Evolutionary conservation across 2,888 invertebrate species (phyloP).

Genomic region (Aporophyla lueneburgensis): DNA sequence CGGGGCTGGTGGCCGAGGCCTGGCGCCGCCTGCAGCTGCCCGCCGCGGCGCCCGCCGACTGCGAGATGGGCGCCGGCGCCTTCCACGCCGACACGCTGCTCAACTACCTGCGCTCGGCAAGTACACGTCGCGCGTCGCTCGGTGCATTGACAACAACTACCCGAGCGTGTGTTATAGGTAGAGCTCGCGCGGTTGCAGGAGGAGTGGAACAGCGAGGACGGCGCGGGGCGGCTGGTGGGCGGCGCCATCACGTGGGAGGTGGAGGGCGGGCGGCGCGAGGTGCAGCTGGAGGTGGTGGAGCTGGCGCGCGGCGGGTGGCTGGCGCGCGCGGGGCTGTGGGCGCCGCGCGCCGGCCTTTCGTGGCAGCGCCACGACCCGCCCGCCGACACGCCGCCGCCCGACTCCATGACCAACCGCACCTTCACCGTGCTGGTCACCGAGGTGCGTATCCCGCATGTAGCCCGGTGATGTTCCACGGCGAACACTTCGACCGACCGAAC

Average conservation of each 20-base stretch:
- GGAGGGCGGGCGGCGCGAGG: slow-evolving; percentile 75
- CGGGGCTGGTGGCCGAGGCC: slow-evolving; percentile 69
- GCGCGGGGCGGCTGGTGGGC: slow-evolving; percentile 60
- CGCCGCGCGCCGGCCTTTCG: slow-evolving; percentile 73
- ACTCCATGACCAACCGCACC: slow-evolving; percentile 84
- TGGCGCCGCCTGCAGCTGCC: slow-evolving; percentile 71
- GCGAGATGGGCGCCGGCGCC: slow-evolving; percentile 76
- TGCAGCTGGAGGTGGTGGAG: slow-evolving; percentile 79
- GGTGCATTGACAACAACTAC: neutral
- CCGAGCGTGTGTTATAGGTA: neutral
- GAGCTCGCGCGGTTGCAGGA: slow-evolving; percentile 65
- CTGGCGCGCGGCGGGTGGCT: slow-evolving; percentile 80
- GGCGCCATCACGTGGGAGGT: slow-evolving; percentile 74
- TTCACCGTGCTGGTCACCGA: slow-evolving; percentile 83
- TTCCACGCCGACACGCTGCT: slow-evolving; percentile 86
- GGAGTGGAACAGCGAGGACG: slow-evolving; percentile 65
- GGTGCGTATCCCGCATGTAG: slow-evolving; percentile 59
- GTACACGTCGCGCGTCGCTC: slow-evolving; percentile 17
- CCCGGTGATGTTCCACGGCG: neutral
- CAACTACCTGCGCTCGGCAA: slow-evolving; percentile 84
- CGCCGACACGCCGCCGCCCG: slow-evolving; percentile 72
- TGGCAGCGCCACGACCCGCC: slow-evolving; percentile 76
- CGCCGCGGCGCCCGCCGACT: slow-evolving; percentile 69
- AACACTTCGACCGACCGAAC: neutral
- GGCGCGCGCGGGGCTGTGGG: slow-evolving; percentile 77